These are phyloP conservation scores for Battus philenor DNA, from an alignment of 1,140 invertebrate species.

Conservation along the genomic window DNA sequence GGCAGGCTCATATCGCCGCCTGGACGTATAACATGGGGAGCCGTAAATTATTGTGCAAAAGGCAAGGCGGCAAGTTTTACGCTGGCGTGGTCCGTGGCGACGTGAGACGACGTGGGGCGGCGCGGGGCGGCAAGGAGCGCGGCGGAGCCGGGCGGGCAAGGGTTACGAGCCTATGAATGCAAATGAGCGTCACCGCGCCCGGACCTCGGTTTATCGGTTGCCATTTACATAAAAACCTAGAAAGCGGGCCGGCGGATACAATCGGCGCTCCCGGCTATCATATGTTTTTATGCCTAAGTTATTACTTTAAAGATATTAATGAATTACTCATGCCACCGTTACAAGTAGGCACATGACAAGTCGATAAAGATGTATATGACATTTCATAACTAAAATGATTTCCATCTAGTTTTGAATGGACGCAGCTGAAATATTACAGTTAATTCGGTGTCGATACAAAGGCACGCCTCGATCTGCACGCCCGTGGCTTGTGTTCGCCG, in stretches of 20 bases:
- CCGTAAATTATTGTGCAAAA: conserved; percentile 72
- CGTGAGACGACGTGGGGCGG: no score
- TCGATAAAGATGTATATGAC: not conserved
- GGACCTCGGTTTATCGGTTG: conserved; percentile 55
- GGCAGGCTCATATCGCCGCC: conserved; percentile 61
- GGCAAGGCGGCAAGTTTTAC: conserved; percentile 59
- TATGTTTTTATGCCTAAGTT: conserved; percentile 2
- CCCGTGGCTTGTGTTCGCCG: no score
- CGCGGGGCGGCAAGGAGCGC: no score
- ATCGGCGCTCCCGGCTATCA: conserved; percentile 20
- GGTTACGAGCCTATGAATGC: conserved; percentile 74
- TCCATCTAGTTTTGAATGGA: no score
- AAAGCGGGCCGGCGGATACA: conserved; percentile 43
- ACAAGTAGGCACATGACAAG: not conserved
- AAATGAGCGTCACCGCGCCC: conserved; percentile 60
- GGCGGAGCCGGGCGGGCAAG: conserved; percentile 53
- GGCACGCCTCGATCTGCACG: no score
- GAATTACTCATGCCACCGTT: no score
- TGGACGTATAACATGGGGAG: conserved; percentile 63
- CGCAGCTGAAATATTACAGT: no score
- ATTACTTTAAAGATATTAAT: conserved; percentile 4
- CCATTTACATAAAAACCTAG: conserved; percentile 65
- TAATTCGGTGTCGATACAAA: no score
- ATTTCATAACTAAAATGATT: no score
- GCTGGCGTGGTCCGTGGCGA: conserved; percentile 37